phyloP scores from a whole-genome alignment of 2,888 invertebrate genomes.

The Heliconius cydno region DNA sequence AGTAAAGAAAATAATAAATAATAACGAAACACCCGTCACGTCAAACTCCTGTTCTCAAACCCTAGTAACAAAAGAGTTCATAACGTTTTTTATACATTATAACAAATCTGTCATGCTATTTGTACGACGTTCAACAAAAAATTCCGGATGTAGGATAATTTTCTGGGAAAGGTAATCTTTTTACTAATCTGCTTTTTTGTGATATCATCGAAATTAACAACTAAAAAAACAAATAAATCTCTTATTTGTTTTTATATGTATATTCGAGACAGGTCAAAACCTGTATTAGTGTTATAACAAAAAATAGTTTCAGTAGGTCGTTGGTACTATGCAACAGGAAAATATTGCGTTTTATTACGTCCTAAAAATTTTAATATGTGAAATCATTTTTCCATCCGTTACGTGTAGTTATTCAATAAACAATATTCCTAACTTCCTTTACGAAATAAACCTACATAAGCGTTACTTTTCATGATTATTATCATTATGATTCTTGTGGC shows the following conservation, averaged over 20 bases:
- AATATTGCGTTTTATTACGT: slow-evolving; percentile 44
- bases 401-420: slow-evolving; percentile 46
- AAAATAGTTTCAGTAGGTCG: background rate
- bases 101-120: no score
- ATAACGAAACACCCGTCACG: no score
- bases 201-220: no score
- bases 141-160: background rate
- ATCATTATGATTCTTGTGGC: background rate
- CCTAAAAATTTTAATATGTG: slow-evolving; percentile 43
- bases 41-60: no score
- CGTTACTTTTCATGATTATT: slow-evolving; percentile 35
- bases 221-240: no score
- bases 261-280: background rate
- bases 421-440: slow-evolving; percentile 46
- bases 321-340: slow-evolving; percentile 39
- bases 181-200: slow-evolving; percentile 3
- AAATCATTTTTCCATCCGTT: slow-evolving; percentile 49
- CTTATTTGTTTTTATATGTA: no score
- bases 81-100: no score
- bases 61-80: no score
- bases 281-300: background rate
- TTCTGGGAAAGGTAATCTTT: slow-evolving; percentile 1
- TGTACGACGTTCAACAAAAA: no score
- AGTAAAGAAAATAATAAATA: no score
- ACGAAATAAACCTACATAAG: slow-evolving; percentile 41